Conservation (phyloP, 2,888 invertebrate species). For the Nudaria mundana region DNA sequence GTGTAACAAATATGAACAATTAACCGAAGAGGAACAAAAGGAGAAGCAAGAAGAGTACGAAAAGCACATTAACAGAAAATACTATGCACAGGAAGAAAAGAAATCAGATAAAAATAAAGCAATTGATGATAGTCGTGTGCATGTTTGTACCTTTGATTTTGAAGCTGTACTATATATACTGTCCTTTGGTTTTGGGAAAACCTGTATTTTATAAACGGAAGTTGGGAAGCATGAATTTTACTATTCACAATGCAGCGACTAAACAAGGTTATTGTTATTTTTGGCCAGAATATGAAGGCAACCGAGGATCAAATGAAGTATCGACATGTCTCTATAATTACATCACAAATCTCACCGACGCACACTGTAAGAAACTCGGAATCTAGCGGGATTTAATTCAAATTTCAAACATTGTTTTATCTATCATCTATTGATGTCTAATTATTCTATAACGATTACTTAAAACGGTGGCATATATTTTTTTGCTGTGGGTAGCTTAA, state of each 20-base stretch:
- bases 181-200: slow-evolving; percentile 18
- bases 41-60: slow-evolving; percentile 17
- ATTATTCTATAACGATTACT: too few relatives aligned
- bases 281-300: slow-evolving; percentile 19
- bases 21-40: slow-evolving; percentile 16
- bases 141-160: slow-evolving; percentile 24
- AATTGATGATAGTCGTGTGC: too few relatives aligned
- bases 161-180: slow-evolving; percentile 19
- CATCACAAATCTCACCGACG: background rate
- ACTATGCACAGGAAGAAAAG: slow-evolving; percentile 18
- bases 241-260: slow-evolving; percentile 21
- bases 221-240: slow-evolving; percentile 17
- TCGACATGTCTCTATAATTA: background rate
- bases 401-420: too few relatives aligned
- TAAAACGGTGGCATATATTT: too few relatives aligned
- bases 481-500: too few relatives aligned
- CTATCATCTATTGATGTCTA: too few relatives aligned
- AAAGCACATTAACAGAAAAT: slow-evolving; percentile 13
- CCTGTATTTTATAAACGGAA: slow-evolving; percentile 19
- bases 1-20: slow-evolving; percentile 18
- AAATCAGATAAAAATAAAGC: too few relatives aligned
- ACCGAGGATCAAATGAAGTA: slow-evolving; percentile 14
- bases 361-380: too few relatives aligned
- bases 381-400: too few relatives aligned
- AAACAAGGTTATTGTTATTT: slow-evolving; percentile 22